A percentile compares a stretch with the other conserved stretches of the same genome.
Conservation (phyloP, 2,797 vertebrate genomes). For the Ceyx erithaca region DNA sequence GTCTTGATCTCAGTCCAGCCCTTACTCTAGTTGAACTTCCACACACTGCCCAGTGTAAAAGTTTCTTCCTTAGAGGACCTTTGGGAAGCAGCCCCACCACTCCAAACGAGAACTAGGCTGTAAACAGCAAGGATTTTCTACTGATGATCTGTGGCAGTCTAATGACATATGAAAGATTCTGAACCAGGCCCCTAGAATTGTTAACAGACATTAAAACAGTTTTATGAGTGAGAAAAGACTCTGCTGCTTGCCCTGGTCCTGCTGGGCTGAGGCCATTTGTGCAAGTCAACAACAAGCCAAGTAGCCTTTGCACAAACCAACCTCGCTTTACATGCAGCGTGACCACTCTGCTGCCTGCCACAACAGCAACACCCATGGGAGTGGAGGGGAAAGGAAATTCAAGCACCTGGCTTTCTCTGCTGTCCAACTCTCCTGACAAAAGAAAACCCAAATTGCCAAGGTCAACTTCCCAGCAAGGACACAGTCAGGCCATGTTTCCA, state of each 20-base stretch:
- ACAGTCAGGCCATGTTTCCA: background rate
- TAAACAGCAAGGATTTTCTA: background rate
- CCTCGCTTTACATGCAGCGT: background rate
- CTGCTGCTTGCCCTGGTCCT: background rate
- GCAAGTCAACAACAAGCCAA: background rate
- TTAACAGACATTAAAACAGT: background rate
- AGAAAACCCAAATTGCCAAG: background rate
- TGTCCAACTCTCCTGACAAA: background rate
- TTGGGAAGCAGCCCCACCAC: background rate
- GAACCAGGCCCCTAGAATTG: background rate
- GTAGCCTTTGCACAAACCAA: background rate
- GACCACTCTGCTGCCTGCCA: background rate
- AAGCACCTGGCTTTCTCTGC: background rate
- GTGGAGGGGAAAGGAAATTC: background rate
- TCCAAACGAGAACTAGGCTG: background rate
- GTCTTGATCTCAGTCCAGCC: background rate
- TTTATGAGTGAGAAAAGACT: background rate
- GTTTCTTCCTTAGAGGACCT: background rate
- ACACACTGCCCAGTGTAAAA: background rate
- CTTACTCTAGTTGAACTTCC: background rate
- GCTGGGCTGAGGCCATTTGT: background rate
- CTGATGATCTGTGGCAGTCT: background rate
- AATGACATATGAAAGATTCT: background rate
- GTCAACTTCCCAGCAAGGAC: background rate
- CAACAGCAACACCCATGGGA: background rate